Base-by-base conservation (phyloP, 2,797 vertebrate species). In the Sparidentex hasta region DNA sequence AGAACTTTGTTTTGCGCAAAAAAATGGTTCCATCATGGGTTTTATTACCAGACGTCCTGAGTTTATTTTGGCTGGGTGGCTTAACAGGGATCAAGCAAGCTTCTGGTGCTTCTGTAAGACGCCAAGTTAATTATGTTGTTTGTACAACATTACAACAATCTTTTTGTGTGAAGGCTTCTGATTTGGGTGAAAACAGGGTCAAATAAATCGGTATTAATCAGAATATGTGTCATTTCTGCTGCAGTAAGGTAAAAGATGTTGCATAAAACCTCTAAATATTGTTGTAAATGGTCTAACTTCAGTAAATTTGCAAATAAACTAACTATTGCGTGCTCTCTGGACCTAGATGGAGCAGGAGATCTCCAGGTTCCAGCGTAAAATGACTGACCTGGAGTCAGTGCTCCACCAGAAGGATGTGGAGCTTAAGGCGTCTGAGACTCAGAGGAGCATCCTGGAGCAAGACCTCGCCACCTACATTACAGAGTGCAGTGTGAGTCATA, bases 401-500 rank as follows among this genome's bases (percentile, higher is more conserved):
- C 97, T 99, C 92, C 97, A 98, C 94, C 98, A 99, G 96, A 99
- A 99, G 94, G 98, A 99, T 94, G 97, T 99, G 95, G 98, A 99
- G 95, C 95, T 99, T 88, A 98, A 99, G 95, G 97, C 98, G 86
- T 99, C 98, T 33, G 98, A 99, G 95, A 98, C 97, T 84, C 98
- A 99, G 95, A 96, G 98, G 92, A 96, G 95, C 94, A 97, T 99
- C 92, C 96, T 99, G 91, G 98, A 99, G 88, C 98, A 99, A 94
- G 98, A 99, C 95, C 96, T 99, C 85, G 98, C 98, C 88, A 99
- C 98, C 88, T 99, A 99, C 95, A 99, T 99, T 93, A 99, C 98
- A 84, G 98, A 99, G 94, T 99, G 98, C 96, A 99, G 97, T 82
- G 98, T 99, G 96, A 97, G 98, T 94, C 78, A 72, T 76, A 54